Conservation (phyloP, 2,888 invertebrate genomes). For the Nomada ruficornis region DNA sequence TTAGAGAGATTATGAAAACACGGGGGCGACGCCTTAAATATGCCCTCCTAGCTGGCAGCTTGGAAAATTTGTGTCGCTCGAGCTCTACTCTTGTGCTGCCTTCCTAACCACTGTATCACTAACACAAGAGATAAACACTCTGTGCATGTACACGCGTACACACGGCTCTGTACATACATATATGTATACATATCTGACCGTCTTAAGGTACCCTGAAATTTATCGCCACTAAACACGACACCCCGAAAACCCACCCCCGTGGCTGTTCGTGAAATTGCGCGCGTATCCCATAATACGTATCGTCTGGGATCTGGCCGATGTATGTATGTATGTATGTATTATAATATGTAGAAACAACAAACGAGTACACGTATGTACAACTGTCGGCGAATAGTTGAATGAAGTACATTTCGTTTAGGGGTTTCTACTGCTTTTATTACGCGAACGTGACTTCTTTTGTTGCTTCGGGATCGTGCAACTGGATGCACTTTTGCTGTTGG, state of each 20-base stretch:
- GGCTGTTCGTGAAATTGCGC: conserved; percentile 65
- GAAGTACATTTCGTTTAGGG: neutral
- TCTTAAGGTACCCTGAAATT: conserved; percentile 71
- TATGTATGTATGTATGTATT: neutral
- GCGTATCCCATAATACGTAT: conserved; percentile 58
- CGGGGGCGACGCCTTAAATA: conserved; percentile 71
- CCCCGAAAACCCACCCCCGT: conserved; percentile 59
- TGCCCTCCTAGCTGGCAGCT: conserved; percentile 67
- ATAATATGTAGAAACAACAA: conserved; percentile 1
- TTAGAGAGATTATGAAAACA: conserved; percentile 75
- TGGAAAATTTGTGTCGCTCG: conserved; percentile 74
- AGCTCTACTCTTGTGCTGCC: conserved; percentile 55
- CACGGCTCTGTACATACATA: neutral
- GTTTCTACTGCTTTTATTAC: neutral
- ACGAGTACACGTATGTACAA: neutral
- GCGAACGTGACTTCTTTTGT: neutral
- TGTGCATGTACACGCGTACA: neutral
- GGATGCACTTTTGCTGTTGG: no score
- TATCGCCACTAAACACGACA: conserved; percentile 74
- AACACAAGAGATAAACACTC: neutral
- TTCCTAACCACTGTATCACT: conserved; percentile 46
- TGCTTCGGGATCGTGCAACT: neutral
- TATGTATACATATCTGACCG: conserved; percentile 27
- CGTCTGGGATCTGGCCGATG: conserved; percentile 39
- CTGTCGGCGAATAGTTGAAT: neutral